These are phyloP conservation scores for Hecatera dysodea DNA, from an alignment of 2,888 invertebrate genomes.

Conservation along the genomic window DNA sequence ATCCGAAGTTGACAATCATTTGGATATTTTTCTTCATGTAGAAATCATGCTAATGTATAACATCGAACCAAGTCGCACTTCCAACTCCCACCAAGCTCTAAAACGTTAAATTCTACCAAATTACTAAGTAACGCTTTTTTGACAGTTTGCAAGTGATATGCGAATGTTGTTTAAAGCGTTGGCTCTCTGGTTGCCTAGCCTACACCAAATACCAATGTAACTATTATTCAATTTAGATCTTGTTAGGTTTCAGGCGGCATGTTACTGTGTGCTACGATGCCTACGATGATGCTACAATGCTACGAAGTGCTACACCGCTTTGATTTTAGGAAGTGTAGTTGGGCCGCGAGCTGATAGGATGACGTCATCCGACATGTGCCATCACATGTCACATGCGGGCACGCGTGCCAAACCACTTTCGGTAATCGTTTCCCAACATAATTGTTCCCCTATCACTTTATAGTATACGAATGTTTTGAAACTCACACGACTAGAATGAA, in stretches of 20 bases:
- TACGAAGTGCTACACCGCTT: conserved; percentile 70
- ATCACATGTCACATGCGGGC: conserved; percentile 81
- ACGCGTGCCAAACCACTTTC: conserved; percentile 83
- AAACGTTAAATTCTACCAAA: no score
- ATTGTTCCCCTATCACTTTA: conserved; percentile 79
- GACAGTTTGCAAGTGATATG: no score
- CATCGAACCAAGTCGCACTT: not conserved
- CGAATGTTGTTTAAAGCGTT: no score
- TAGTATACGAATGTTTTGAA: conserved; percentile 55
- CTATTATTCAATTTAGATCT: conserved; percentile 43
- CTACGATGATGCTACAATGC: conserved; percentile 41
- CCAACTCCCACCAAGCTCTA: no score
- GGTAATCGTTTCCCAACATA: conserved; percentile 81
- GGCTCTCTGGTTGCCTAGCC: no score
- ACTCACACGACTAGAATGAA: conserved; percentile 42
- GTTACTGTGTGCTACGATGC: conserved; percentile 50
- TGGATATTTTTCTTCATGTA: not conserved
- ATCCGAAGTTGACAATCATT: conserved; percentile 3
- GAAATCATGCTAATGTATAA: not conserved
- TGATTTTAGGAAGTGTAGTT: conserved; percentile 75
- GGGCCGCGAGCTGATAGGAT: conserved; percentile 63
- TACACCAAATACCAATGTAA: conserved; percentile 4
- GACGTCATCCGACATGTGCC: conserved; percentile 70
- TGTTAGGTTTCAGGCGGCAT: conserved; percentile 50
- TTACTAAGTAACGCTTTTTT: no score